A percentile compares a stretch with the other conserved stretches of the same genome.
Evolutionary conservation across 2,113 vertebrate genomes (phyloP).

Genomic region (Hydropotes inermis): DNA sequence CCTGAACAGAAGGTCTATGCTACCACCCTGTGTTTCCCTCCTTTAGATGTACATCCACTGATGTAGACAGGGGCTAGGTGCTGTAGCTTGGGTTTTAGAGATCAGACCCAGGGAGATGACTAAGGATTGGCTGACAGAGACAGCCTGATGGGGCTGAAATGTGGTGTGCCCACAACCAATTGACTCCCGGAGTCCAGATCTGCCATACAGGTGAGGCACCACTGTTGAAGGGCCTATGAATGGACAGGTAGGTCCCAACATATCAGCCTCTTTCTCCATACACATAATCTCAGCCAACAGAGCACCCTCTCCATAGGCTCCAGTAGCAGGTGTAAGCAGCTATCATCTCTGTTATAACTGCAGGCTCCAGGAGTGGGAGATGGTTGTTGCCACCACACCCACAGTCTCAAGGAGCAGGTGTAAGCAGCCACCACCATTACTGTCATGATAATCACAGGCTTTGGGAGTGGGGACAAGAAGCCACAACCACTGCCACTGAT

Average conservation of each 20-base stretch:
- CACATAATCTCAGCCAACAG: not conserved
- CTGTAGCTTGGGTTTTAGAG: not conserved
- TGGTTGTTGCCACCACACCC: too few relatives aligned
- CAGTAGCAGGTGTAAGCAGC: too few relatives aligned
- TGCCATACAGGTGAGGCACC: not conserved
- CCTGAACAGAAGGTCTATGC: not conserved
- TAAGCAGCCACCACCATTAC: too few relatives aligned
- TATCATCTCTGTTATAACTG: too few relatives aligned
- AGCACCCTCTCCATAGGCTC: not conserved
- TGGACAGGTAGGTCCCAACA: not conserved
- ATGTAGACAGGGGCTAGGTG: not conserved
- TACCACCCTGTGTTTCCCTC: not conserved
- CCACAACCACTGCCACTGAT: not conserved
- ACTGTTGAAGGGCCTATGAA: not conserved
- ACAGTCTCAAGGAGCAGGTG: too few relatives aligned
- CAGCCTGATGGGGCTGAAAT: not conserved
- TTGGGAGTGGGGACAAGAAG: too few relatives aligned
- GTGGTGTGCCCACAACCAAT: not conserved
- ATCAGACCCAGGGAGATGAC: not conserved
- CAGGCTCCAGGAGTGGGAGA: too few relatives aligned
- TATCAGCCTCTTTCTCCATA: not conserved
- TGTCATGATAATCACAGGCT: too few relatives aligned
- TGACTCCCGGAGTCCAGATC: not conserved
- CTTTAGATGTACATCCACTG: too few relatives aligned
- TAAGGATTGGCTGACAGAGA: not conserved